A percentile compares a stretch with the other conserved stretches of the same genome.
Evolutionary conservation across 2,113 vertebrate genomes (phyloP).

Genomic region (Micromys minutus): DNA sequence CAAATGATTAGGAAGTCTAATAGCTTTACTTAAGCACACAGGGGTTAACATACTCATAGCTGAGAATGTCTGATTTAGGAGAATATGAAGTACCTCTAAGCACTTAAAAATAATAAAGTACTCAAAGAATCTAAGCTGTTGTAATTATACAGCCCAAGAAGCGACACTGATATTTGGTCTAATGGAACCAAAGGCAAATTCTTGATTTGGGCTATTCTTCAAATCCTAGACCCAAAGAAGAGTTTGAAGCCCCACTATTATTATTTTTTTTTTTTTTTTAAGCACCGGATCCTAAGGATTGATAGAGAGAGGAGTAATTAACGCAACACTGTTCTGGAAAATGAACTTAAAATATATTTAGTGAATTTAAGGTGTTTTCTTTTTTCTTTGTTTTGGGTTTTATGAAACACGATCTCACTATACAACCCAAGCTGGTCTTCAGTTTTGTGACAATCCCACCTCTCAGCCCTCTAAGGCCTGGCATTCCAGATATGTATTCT

Average conservation of each 20-base stretch:
- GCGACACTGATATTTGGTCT: not conserved
- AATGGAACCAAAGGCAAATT: slow-evolving; percentile 32
- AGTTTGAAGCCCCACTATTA: not conserved
- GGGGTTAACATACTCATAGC: not conserved
- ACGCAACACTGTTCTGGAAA: not conserved
- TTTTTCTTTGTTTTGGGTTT: not conserved
- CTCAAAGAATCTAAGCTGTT: slow-evolving; percentile 16
- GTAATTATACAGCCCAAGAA: not conserved
- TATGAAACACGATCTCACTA: not conserved
- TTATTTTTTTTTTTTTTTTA: not conserved
- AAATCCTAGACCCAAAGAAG: not conserved
- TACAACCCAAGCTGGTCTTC: not conserved
- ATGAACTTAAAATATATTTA: not conserved
- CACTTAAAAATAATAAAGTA: not conserved
- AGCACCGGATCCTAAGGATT: not conserved
- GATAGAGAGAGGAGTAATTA: not conserved
- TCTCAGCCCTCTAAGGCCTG: not conserved
- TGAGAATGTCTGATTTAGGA: not conserved
- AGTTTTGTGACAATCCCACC: not conserved
- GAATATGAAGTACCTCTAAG: not conserved
- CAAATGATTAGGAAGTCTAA: not conserved
- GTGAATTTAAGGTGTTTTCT: slow-evolving; percentile 21
- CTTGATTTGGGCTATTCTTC: slow-evolving; percentile 36
- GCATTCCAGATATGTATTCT: not conserved
- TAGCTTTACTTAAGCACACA: not conserved